Evolutionary conservation across 1,140 invertebrate genomes (phyloP), one percentile per base, ranked within the genome.

Genomic region (Harpegnathos saltator): DNA sequence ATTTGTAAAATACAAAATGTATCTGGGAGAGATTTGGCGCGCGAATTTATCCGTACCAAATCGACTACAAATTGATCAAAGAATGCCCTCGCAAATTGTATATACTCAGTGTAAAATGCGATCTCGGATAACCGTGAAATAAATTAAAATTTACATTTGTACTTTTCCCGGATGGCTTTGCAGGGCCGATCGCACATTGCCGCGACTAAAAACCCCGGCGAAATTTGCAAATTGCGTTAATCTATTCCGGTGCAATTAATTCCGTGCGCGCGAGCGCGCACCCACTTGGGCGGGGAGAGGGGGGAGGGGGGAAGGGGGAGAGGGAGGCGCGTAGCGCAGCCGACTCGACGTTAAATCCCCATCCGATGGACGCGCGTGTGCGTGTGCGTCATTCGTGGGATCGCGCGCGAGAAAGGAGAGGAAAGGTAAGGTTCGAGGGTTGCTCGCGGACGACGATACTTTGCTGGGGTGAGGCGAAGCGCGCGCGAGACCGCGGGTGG

Each of bases 231-330:
- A 78, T 85, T 61, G 48, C 72, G 72, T 88, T 85, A 85, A 88
- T 88, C 84, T 88, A 82, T 88, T 77, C 59, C 72, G 65, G 44
- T 74, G 86, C 87, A 88, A 88, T 88, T 88, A 88, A 88, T 87
- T 82, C 73, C 50, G 81, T 15, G 38, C 38, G 17, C 75, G 33
- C 61, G 78, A 61, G 83, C 54, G 71, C 33, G 82, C 48, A 44
- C 38, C 9, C 17, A 44, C 12, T 44, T n/a, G 61, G 61, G 29
- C n/a, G n/a, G n/a, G n/a, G n/a, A n/a, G n/a, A n/a, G n/a, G n/a
- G n/a, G n/a, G n/a, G n/a, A n/a, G n/a, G n/a, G n/a, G n/a, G n/a
- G n/a, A n/a, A n/a, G n/a, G n/a, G n/a, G n/a, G n/a, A n/a, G n/a
- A n/a, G n/a, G n/a, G n/a, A n/a, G 38, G 7, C 61, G 75, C n/a